A percentile compares a stretch with the other conserved stretches of the same genome.
Conservation (phyloP, 2,113 vertebrate species). For the Gobiocypris rarus region DNA sequence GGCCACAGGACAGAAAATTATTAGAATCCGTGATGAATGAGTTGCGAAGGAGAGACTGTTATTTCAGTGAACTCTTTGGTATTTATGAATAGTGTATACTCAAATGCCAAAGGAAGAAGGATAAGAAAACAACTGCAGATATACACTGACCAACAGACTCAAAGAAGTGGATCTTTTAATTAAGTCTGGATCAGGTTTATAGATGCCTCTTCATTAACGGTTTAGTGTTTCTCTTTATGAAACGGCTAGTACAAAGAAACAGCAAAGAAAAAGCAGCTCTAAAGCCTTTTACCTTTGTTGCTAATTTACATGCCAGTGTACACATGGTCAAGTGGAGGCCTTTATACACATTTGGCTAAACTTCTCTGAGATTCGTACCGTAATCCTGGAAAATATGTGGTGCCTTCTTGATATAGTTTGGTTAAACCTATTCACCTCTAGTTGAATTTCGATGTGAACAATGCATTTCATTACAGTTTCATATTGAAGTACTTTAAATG, state of each 20-base stretch:
- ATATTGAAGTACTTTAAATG: not conserved
- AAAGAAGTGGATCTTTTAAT: constrained; percentile 16
- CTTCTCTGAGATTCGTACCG: constrained; percentile 5
- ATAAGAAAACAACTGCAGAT: not conserved
- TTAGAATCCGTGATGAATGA: constrained; percentile 39
- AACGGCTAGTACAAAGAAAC: constrained; percentile 12
- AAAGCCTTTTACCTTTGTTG: constrained; percentile 28
- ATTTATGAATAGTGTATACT: not conserved
- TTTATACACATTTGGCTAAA: constrained; percentile 26
- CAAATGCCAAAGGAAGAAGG: not conserved
- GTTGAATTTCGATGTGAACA: not conserved
- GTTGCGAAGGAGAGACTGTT: not conserved
- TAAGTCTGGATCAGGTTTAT: constrained; percentile 24
- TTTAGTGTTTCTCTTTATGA: constrained; percentile 1
- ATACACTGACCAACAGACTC: not conserved
- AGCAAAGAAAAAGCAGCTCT: constrained; percentile 10
- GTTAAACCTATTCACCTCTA: not conserved
- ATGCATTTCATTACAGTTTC: not conserved
- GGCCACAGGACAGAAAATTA: constrained; percentile 47
- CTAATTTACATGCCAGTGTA: constrained; percentile 24
- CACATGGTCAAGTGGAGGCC: constrained; percentile 25
- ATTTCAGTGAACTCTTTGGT: not conserved
- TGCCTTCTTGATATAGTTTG: constrained; percentile 7
- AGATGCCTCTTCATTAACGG: constrained; percentile 24
- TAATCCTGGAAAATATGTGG: constrained; percentile 29